Percentiles rank a stretch among this genome's conserved stretches.
Evolutionary conservation across 2,888 invertebrate genomes (phyloP).

Genomic region (Scaeva pyrastri): DNA sequence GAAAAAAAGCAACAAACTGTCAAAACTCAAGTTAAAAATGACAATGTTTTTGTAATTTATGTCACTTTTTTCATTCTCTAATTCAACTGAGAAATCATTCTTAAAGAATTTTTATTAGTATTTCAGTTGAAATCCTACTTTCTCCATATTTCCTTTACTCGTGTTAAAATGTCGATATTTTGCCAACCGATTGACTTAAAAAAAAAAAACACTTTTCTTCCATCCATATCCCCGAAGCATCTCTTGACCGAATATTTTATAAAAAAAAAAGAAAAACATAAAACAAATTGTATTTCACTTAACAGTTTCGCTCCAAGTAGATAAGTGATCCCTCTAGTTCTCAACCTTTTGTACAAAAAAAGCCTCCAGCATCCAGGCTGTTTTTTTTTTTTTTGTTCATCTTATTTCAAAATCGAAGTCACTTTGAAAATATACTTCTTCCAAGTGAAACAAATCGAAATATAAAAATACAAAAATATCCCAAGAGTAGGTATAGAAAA

Average conservation of each 20-base stretch:
- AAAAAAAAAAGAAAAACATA: background rate
- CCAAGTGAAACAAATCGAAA: constrained; percentile 57
- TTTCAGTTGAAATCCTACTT: background rate
- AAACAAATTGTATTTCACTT: constrained; percentile 34
- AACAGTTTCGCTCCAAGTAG: constrained; percentile 12
- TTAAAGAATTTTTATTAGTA: too few species aligned
- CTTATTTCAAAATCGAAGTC: constrained; percentile 64
- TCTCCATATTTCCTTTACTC: background rate
- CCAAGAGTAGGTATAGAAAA: constrained; percentile 33
- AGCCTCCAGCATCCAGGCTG: background rate
- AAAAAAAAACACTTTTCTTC: background rate
- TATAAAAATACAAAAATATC: constrained; percentile 20
- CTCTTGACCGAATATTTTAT: constrained; percentile 49
- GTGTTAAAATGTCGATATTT: background rate
- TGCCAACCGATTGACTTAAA: constrained; percentile 3
- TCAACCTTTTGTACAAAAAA: constrained; percentile 21
- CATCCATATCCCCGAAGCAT: constrained; percentile 23
- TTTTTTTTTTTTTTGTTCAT: constrained; percentile 4
- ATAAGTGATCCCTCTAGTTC: constrained; percentile 48
- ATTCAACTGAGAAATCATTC: too few species aligned
- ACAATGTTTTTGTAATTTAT: too few species aligned
- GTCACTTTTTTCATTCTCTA: too few species aligned
- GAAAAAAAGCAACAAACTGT: too few species aligned
- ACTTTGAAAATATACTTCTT: constrained; percentile 60
- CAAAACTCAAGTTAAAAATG: too few species aligned